phyloP scores from a whole-genome alignment of 2,888 invertebrate species.

The Aphidoletes aphidimyza region DNA sequence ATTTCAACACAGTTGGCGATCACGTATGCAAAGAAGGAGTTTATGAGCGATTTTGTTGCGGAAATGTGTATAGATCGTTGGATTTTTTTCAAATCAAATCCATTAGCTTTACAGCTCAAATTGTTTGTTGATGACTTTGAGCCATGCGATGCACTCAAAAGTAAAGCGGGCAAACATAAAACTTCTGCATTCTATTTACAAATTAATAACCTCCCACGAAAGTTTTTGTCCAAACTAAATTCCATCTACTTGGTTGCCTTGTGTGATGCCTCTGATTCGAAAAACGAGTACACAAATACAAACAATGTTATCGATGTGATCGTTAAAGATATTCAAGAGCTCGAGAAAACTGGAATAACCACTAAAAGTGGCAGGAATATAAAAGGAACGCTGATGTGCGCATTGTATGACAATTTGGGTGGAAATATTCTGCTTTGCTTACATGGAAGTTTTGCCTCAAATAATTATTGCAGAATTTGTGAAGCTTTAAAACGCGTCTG shows the following conservation, averaged over 20 bases:
- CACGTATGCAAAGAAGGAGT: background rate
- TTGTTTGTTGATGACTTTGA: background rate
- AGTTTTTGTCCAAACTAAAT: background rate
- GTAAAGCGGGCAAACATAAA: background rate
- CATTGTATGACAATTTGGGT: constrained; percentile 57
- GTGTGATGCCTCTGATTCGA: background rate
- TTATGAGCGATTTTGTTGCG: background rate
- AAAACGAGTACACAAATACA: background rate
- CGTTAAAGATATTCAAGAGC: background rate
- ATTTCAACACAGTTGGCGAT: background rate
- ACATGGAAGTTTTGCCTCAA: constrained; percentile 57
- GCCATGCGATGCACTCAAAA: background rate
- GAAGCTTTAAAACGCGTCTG: background rate
- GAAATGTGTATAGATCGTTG: background rate
- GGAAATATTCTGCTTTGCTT: constrained; percentile 57
- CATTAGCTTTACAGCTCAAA: background rate
- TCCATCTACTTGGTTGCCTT: background rate
- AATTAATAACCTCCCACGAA: background rate
- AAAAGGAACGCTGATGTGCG: constrained; percentile 57
- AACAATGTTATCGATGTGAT: background rate
- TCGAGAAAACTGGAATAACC: background rate
- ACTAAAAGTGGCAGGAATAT: background rate
- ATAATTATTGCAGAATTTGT: constrained; percentile 58
- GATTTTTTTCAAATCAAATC: background rate
- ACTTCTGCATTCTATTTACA: background rate